Conservation (phyloP, 2,888 invertebrate species). For the Metellina segmentata region DNA sequence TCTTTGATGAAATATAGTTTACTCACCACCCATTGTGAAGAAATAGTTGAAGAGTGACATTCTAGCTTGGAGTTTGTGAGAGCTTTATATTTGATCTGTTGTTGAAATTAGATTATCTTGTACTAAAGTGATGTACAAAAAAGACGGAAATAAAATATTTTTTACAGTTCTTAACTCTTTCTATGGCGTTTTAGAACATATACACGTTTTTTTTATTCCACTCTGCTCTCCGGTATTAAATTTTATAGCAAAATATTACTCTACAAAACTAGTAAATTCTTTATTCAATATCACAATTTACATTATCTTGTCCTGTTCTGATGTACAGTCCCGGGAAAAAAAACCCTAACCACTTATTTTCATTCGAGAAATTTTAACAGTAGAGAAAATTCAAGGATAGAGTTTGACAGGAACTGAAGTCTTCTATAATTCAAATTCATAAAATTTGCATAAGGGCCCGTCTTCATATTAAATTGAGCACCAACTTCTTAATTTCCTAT, state of each 20-base stretch:
- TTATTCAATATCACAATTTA: background rate
- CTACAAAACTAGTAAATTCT: background rate
- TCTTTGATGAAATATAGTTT: background rate
- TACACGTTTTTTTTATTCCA: background rate
- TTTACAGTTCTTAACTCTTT: background rate
- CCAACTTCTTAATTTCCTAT: no score
- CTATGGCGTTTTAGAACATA: background rate
- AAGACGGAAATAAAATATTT: constrained; percentile 1
- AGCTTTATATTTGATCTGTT: constrained; percentile 26
- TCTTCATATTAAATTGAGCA: no score
- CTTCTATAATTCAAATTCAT: no score
- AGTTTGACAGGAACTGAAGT: no score
- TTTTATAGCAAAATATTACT: background rate
- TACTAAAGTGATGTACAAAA: background rate
- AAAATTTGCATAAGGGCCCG: no score
- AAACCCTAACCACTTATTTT: no score
- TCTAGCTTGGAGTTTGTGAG: background rate
- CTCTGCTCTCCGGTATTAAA: background rate
- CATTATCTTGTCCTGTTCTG: no score
- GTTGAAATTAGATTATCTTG: background rate
- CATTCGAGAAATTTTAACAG: no score
- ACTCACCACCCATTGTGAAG: background rate
- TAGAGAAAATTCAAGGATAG: no score
- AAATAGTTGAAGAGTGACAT: background rate
- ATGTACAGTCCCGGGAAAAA: no score